These are phyloP conservation scores for Cliona cf. orientalis DNA, from an alignment of 37 sponge, comb jelly and placozoan species.

Conservation along the genomic window DNA sequence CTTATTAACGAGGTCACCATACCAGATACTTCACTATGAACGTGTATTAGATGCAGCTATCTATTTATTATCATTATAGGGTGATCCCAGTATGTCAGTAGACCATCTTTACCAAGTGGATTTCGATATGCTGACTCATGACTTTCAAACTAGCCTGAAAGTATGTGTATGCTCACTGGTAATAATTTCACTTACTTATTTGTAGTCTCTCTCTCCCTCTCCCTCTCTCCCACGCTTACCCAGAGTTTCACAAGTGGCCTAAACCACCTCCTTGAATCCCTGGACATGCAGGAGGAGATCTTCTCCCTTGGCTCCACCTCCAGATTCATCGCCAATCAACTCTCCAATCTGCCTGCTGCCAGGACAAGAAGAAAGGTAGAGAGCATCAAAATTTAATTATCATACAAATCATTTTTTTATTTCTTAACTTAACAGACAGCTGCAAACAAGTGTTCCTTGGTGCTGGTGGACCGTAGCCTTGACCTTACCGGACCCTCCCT, in stretches of 20 bases:
- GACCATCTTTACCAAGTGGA: conserved; percentile 30
- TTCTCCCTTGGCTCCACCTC: conserved; percentile 78
- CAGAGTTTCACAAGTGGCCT: conserved; percentile 50
- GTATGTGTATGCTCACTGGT: conserved; percentile 2
- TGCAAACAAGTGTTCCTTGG: conserved; percentile 40
- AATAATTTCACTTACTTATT: neutral
- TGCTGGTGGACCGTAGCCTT: conserved; percentile 72
- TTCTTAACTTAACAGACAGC: conserved; percentile 43
- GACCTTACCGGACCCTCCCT: conserved; percentile 53
- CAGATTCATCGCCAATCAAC: conserved; percentile 56
- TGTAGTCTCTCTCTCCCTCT: neutral
- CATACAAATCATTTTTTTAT: neutral
- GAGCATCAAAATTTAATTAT: neutral
- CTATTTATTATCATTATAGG: conserved; percentile 9
- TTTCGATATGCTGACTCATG: conserved; percentile 50
- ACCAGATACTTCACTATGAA: neutral
- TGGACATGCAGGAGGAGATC: conserved; percentile 57
- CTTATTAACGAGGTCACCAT: conserved; percentile 30
- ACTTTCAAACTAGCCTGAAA: conserved; percentile 34
- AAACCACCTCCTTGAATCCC: conserved; percentile 22
- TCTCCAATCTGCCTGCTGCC: conserved; percentile 25
- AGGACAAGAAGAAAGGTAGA: conserved; percentile 59
- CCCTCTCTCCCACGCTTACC: neutral
- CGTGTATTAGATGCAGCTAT: neutral
- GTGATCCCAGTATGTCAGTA: conserved; percentile 9